phyloP scores from a whole-genome alignment of 2,888 invertebrate genomes.

The Amphimallon solstitiale region DNA sequence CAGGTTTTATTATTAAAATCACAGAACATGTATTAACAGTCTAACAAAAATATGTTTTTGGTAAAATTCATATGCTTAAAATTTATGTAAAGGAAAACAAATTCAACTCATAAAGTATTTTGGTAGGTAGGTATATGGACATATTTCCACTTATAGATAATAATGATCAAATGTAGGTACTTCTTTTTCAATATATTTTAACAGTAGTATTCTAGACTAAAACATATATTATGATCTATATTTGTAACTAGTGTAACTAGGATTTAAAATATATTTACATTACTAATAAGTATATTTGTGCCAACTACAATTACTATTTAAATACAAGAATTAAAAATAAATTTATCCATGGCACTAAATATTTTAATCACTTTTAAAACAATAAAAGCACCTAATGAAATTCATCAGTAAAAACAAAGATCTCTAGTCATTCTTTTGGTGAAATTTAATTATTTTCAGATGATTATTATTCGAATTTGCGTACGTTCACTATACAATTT shows the following conservation, averaged over 20 bases:
- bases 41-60: slow-evolving; percentile 29
- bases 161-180: neutral
- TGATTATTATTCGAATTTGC: neutral
- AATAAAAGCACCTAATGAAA: too few species aligned
- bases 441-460: neutral
- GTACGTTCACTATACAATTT: slow-evolving; percentile 59
- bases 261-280: too few species aligned
- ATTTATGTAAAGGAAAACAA: neutral
- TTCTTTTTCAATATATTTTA: neutral
- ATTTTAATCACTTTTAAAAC: neutral
- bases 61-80: slow-evolving; percentile 21
- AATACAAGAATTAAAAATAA: neutral
- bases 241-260: neutral
- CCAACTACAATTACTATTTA: neutral
- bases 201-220: neutral
- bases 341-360: slow-evolving; percentile 6
- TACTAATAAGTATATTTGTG: too few species aligned
- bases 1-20: slow-evolving; percentile 20
- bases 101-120: slow-evolving; percentile 1
- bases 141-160: slow-evolving; percentile 18
- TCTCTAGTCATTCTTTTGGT: neutral
- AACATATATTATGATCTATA: too few species aligned
- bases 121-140: slow-evolving; percentile 25
- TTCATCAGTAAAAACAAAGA: neutral
- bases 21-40: slow-evolving; percentile 32